A percentile compares a stretch with the other conserved stretches of the same genome.
These are phyloP conservation scores for Meleagris gallopavo DNA, from an alignment of 2,113 vertebrate genomes.

Conservation along the genomic window DNA sequence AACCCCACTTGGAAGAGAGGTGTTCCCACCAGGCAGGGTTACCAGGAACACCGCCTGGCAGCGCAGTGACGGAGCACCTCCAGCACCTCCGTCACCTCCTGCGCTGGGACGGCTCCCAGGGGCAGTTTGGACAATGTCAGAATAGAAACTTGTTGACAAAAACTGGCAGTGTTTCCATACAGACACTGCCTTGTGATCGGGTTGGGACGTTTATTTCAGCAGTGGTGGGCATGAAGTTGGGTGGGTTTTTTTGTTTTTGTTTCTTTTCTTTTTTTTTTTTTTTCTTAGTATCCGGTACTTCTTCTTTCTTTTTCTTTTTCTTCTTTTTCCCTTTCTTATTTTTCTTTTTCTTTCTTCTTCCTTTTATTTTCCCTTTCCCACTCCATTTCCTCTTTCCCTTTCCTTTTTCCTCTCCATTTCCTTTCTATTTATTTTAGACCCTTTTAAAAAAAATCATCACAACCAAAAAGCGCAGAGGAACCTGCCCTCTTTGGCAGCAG, in stretches of 20 bases:
- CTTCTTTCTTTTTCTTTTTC: too few species aligned
- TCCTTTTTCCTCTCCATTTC: too few species aligned
- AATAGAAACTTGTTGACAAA: slow-evolving; percentile 66
- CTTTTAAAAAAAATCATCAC: background rate
- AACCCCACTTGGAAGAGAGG: background rate
- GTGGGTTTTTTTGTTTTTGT: too few species aligned
- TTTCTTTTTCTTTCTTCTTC: too few species aligned
- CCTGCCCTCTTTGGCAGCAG: background rate
- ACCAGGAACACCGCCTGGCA: background rate
- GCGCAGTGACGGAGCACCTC: background rate
- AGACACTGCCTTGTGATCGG: background rate
- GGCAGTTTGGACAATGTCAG: slow-evolving; percentile 55
- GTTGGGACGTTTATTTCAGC: slow-evolving; percentile 4
- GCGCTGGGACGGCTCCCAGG: slow-evolving; percentile 47
- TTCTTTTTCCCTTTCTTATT: too few species aligned
- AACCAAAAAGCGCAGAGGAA: background rate
- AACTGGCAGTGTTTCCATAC: background rate
- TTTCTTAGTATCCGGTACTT: background rate
- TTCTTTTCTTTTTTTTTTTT: background rate
- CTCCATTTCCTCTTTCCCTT: too few species aligned
- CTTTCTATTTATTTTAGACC: background rate
- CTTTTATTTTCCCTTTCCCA: too few species aligned
- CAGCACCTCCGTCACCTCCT: background rate
- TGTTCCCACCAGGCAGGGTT: background rate
- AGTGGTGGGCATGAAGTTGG: background rate